Evolutionary conservation across 1,140 invertebrate species (phyloP), one percentile per base, ranked within the genome.

Genomic region (Sinonovacula constricta): DNA sequence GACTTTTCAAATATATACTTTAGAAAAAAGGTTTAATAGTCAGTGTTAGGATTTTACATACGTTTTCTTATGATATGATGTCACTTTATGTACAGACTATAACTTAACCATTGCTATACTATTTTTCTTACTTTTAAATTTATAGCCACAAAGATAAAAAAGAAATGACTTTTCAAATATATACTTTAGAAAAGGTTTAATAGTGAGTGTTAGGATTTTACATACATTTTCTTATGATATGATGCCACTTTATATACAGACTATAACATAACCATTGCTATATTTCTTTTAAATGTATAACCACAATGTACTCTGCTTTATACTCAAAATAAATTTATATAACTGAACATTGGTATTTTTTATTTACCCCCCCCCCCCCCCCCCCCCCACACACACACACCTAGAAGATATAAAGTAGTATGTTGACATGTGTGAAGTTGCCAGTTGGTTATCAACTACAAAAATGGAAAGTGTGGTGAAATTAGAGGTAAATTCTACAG

Each of bases 401-500:
- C 36, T 66, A 34, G 34, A 49, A 33, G 51, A 14, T 57, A 10
- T 14, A 15, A 57, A 10, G 24, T 57, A 10, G 10, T 26, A 10
- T 26, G 63, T n/a, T n/a, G n/a, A n/a, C n/a, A n/a, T n/a, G n/a
- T n/a, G n/a, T n/a, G n/a, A n/a, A n/a, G n/a, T n/a, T n/a, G n/a
- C n/a, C n/a, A n/a, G n/a, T n/a, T n/a, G n/a, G 39, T 45, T 45
- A 10, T 18, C 18, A 18, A 45, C 39, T 45, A 10, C 39, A 45
- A 31, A 66, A 12, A 66, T 66, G 30, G 24, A 39, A 18, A 66
- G 30, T 15, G 15, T 14, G 5, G 34, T 39, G 14, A 66, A 66
- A 22, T 12, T 66, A 15, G 34, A 10, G 45, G 63, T 36, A 18
- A 66, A 39, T 12, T 66, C 30, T 56, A 54, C 39, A 30, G 63